Conservation (phyloP, 2,888 invertebrate genomes). For the Rhingia campestris region DNA sequence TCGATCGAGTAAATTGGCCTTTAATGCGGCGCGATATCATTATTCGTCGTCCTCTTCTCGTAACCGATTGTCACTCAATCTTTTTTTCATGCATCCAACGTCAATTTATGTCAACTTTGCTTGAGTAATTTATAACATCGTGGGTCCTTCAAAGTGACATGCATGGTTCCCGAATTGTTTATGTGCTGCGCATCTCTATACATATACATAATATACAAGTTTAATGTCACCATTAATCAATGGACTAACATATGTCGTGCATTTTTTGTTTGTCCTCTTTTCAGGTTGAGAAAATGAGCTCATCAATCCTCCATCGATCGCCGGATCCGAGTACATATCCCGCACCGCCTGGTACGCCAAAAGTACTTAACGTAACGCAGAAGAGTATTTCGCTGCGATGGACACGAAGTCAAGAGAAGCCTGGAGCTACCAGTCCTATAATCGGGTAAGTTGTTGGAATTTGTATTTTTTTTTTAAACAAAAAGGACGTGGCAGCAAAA, state of each 20-base stretch:
- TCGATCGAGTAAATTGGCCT: constrained; percentile 71
- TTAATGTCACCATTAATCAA: constrained; percentile 67
- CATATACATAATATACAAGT: constrained; percentile 23
- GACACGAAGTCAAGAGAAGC: constrained; percentile 85
- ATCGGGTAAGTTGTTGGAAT: constrained; percentile 80
- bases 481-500: constrained; percentile 50
- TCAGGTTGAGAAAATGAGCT: constrained; percentile 82
- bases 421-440: constrained; percentile 82
- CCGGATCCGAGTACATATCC: constrained; percentile 89
- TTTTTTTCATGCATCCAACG: constrained; percentile 60
- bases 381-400: constrained; percentile 86
- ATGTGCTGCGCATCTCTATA: constrained; percentile 23
- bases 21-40: constrained; percentile 66
- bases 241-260: constrained; percentile 58
- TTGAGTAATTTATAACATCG: constrained; percentile 73
- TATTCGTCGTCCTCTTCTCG: constrained; percentile 45
- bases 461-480: background rate
- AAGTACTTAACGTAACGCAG: constrained; percentile 87
- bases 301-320: constrained; percentile 87
- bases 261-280: constrained; percentile 23
- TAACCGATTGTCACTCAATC: constrained; percentile 71
- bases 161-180: constrained; percentile 19
- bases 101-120: constrained; percentile 74
- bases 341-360: constrained; percentile 88
- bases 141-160: constrained; percentile 60